A percentile compares a stretch with the other conserved stretches of the same genome.
Evolutionary conservation across 2,888 invertebrate genomes (phyloP).

Genomic region (Athripsodes cinereus): DNA sequence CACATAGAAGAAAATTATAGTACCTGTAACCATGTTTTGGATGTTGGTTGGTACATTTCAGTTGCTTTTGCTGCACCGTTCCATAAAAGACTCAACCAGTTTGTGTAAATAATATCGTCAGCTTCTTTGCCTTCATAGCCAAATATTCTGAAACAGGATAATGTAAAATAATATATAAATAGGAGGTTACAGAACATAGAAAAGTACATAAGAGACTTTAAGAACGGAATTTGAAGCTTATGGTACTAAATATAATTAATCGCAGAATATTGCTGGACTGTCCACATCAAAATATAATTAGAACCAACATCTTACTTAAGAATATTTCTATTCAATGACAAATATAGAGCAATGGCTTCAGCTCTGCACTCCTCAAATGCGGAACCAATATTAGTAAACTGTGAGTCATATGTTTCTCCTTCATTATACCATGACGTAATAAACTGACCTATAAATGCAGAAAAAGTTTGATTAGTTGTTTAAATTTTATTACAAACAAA

Average conservation of each 20-base stretch:
- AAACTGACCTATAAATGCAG: slow-evolving; percentile 39
- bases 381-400: slow-evolving; percentile 81
- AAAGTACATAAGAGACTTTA: slow-evolving; percentile 12
- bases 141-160: slow-evolving; percentile 55
- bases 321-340: slow-evolving; percentile 70
- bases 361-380: slow-evolving; percentile 96
- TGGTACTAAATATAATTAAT: no score
- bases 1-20: no score
- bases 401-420: slow-evolving; percentile 89
- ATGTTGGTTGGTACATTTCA: slow-evolving; percentile 87
- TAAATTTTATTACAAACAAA: no score
- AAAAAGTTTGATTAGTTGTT: slow-evolving; percentile 9
- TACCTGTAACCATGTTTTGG: slow-evolving; percentile 83
- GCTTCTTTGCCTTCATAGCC: slow-evolving; percentile 77
- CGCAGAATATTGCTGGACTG: no score
- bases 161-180: slow-evolving; percentile 7
- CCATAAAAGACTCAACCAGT: slow-evolving; percentile 88
- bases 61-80: slow-evolving; percentile 76
- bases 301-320: slow-evolving; percentile 46
- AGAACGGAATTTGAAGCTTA: no score
- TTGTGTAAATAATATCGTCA: slow-evolving; percentile 80
- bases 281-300: no score
- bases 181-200: no score
- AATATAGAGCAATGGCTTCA: slow-evolving; percentile 91
- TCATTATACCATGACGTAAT: slow-evolving; percentile 73